Evolutionary conservation across 2,113 vertebrate genomes (phyloP).

Genomic region (Dasypus novemcinctus): DNA sequence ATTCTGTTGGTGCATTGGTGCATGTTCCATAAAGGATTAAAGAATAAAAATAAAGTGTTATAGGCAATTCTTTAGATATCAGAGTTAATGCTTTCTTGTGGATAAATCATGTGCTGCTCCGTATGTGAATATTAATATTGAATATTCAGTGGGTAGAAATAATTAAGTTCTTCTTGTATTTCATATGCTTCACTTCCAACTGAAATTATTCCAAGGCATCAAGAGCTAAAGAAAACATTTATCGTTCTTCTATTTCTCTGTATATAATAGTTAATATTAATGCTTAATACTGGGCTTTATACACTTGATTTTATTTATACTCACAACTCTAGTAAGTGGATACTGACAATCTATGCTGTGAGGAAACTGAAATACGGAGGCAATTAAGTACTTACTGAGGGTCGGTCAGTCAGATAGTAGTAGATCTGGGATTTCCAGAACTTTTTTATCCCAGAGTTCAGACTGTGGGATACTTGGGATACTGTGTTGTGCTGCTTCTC

Average conservation of each 20-base stretch:
- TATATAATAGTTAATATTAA: background rate
- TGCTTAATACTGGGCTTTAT: background rate
- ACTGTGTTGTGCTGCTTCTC: background rate
- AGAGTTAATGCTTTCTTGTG: background rate
- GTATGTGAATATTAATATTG: background rate
- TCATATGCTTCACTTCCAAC: background rate
- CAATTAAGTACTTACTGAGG: background rate
- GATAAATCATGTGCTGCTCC: background rate
- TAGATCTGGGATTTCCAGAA: background rate
- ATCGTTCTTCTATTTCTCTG: background rate
- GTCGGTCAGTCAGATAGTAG: background rate
- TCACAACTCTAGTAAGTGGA: background rate
- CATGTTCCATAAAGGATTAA: background rate
- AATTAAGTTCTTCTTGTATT: conserved; percentile 20
- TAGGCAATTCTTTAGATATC: background rate
- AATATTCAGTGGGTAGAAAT: background rate
- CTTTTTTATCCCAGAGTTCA: background rate
- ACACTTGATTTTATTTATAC: background rate
- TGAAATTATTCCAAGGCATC: conserved; percentile 18
- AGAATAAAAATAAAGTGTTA: background rate
- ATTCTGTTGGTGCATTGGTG: no score
- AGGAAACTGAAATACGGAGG: background rate
- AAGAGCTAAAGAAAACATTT: background rate
- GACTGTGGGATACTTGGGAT: background rate
- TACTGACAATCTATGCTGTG: background rate